phyloP scores from a whole-genome alignment of 1,140 invertebrate genomes.

The Chrysopa pallens region DNA sequence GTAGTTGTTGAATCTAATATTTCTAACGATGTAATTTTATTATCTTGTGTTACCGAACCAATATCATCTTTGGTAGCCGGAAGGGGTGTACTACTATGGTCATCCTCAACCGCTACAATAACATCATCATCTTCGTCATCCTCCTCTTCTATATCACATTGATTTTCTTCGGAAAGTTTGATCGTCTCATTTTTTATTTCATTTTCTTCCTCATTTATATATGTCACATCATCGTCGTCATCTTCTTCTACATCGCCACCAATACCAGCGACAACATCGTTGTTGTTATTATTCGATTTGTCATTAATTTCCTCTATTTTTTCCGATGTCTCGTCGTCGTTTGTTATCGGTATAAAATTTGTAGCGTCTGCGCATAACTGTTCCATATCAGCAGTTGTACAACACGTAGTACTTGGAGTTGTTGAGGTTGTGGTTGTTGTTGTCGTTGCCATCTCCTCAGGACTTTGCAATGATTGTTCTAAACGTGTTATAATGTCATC shows the following conservation, averaged over 20 bases:
- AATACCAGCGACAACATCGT: no score
- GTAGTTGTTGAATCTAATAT: slow-evolving; percentile 17
- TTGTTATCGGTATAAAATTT: background rate
- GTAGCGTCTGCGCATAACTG: background rate
- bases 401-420: background rate
- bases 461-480: slow-evolving; percentile 31
- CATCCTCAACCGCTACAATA: slow-evolving; percentile 10
- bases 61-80: slow-evolving; percentile 7
- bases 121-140: slow-evolving; percentile 4
- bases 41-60: slow-evolving; percentile 5
- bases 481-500: slow-evolving; percentile 34
- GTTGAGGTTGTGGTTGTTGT: slow-evolving; percentile 12
- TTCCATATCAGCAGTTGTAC: background rate
- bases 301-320: slow-evolving; percentile 6
- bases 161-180: slow-evolving; percentile 13
- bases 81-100: slow-evolving; percentile 13
- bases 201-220: slow-evolving; percentile 4
- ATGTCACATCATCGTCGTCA: slow-evolving; percentile 8
- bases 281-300: slow-evolving; percentile 4
- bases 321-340: slow-evolving; percentile 4
- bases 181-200: slow-evolving; percentile 6
- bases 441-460: slow-evolving; percentile 21
- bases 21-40: background rate
- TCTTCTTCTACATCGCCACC: slow-evolving; percentile 2
- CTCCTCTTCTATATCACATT: slow-evolving; percentile 10